Evolutionary conservation across 2,113 vertebrate genomes (phyloP).

Genomic region (Sebastes fasciatus): DNA sequence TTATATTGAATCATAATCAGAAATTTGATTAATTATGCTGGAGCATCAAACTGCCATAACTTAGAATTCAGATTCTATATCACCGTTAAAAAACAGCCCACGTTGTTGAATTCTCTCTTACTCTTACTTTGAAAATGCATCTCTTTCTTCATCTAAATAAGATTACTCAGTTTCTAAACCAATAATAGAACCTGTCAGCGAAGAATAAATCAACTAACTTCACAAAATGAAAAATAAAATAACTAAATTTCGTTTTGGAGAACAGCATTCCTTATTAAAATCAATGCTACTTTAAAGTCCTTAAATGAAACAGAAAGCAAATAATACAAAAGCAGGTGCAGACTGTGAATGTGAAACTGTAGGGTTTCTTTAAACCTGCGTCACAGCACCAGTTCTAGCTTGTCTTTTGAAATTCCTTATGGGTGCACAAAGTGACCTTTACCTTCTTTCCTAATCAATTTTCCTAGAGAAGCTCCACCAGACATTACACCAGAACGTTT

Average conservation of each 20-base stretch:
- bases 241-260: background rate
- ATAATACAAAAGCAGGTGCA: background rate
- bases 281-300: background rate
- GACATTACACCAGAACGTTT: background rate
- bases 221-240: background rate
- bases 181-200: background rate
- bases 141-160: background rate
- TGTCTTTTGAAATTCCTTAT: background rate
- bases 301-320: background rate
- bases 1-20: too few relatives aligned
- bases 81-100: background rate
- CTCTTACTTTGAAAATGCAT: background rate
- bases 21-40: too few relatives aligned
- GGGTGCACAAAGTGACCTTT: background rate
- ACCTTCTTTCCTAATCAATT: background rate
- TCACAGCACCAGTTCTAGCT: background rate
- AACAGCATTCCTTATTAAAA: background rate
- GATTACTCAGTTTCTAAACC: background rate
- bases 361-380: too few relatives aligned
- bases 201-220: background rate
- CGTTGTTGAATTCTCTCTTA: background rate
- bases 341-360: background rate
- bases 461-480: background rate
- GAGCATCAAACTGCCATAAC: background rate
- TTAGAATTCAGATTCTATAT: background rate